Conservation (phyloP, 1,140 invertebrate genomes). For the Plectrocnemia conspersa region DNA sequence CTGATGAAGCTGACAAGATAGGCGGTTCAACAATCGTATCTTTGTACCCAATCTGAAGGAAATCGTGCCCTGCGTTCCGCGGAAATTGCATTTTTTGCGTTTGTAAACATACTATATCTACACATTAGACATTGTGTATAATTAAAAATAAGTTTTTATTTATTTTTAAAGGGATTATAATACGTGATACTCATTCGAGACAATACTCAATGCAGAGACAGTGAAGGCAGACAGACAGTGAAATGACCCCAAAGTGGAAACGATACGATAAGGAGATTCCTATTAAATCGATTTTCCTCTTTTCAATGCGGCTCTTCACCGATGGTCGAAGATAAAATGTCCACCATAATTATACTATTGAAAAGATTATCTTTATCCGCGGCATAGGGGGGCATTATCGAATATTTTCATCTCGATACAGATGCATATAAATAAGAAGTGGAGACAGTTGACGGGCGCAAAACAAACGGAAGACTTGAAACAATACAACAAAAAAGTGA, state of each 20-base stretch:
- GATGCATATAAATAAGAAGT: conserved; percentile 10
- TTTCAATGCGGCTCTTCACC: conserved; percentile 9
- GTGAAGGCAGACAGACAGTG: too few species aligned
- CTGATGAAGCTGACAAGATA: conserved; percentile 19
- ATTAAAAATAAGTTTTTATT: too few species aligned
- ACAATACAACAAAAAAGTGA: not conserved
- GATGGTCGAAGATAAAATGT: conserved; percentile 19
- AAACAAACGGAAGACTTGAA: too few species aligned
- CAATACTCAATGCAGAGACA: too few species aligned
- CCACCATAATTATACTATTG: conserved; percentile 32
- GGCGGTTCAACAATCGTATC: conserved; percentile 18
- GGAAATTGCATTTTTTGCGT: conserved; percentile 7
- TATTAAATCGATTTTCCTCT: conserved; percentile 25
- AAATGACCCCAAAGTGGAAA: not conserved
- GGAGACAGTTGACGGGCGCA: conserved; percentile 10
- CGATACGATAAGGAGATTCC: conserved; percentile 7
- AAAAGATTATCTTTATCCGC: conserved; percentile 33
- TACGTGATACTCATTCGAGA: too few species aligned
- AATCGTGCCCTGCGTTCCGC: conserved; percentile 1
- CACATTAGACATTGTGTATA: too few species aligned
- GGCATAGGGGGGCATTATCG: conserved; percentile 13
- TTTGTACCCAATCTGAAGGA: conserved; percentile 2
- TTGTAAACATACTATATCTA: not conserved
- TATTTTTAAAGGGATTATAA: too few species aligned
- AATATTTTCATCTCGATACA: conserved; percentile 27